Evolutionary conservation across 2,888 invertebrate genomes (phyloP).

Genomic region (Drosophila niveifrons): DNA sequence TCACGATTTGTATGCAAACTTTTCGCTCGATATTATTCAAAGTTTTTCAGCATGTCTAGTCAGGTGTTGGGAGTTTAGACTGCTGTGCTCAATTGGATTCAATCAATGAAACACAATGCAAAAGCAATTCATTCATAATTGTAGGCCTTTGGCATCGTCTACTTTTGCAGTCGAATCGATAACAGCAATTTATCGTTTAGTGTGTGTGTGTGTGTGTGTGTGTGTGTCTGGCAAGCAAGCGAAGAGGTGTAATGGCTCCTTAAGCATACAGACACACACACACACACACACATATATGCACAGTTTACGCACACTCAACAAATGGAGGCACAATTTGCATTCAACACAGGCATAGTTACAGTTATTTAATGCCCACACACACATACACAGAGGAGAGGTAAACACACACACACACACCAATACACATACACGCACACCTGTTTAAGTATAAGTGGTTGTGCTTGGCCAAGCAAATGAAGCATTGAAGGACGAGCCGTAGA

Average conservation of each 20-base stretch:
- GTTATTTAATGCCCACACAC: conserved; percentile 65
- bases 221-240: conserved; percentile 18
- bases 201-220: conserved; percentile 4
- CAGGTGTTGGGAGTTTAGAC: background rate
- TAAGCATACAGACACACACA: conserved; percentile 27
- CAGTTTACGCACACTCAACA: conserved; percentile 26
- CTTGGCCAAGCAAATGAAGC: conserved; percentile 61
- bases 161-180: conserved; percentile 51
- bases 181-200: conserved; percentile 68
- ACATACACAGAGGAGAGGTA: conserved; percentile 14
- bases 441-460: conserved; percentile 58
- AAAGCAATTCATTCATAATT: conserved; percentile 19
- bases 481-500: conserved; percentile 35
- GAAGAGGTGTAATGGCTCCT: conserved; percentile 46
- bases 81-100: background rate
- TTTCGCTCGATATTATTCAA: background rate
- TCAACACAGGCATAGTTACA: conserved; percentile 61
- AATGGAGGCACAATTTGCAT: conserved; percentile 68
- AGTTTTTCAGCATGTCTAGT: background rate
- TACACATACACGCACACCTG: conserved; percentile 40
- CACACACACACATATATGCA: background rate
- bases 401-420: conserved; percentile 34
- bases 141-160: conserved; percentile 7
- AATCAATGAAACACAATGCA: conserved; percentile 15
- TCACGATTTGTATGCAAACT: background rate